phyloP scores from a whole-genome alignment of 1,140 invertebrate genomes.

The Triops cancriformis region DNA sequence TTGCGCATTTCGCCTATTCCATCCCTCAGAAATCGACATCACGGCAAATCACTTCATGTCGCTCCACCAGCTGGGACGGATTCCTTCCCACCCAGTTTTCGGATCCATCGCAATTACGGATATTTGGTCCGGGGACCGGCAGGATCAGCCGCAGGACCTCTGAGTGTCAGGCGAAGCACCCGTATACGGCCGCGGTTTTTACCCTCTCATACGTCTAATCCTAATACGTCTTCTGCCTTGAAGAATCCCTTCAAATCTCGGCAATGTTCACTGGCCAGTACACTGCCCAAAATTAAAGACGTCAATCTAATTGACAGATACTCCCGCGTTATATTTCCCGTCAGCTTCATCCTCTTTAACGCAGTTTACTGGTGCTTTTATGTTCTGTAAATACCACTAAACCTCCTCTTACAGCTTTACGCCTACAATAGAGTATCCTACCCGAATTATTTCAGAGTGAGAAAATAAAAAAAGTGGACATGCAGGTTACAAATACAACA shows the following conservation, averaged over 20 bases:
- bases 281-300: constrained; percentile 86
- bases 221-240: constrained; percentile 30
- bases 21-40: constrained; percentile 60
- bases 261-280: constrained; percentile 34
- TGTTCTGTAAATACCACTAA: constrained; percentile 44
- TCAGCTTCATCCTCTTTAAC: constrained; percentile 90
- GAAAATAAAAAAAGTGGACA: not conserved
- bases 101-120: constrained; percentile 51
- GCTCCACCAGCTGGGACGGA: constrained; percentile 31
- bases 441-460: not conserved
- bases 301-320: constrained; percentile 97
- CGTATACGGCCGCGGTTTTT: constrained; percentile 32
- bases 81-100: constrained; percentile 58
- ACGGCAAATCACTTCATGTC: constrained; percentile 31
- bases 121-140: constrained; percentile 30
- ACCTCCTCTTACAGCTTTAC: not conserved
- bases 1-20: constrained; percentile 71
- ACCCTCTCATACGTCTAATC: constrained; percentile 43
- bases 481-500: too few relatives aligned
- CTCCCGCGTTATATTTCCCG: constrained; percentile 85
- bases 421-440: not conserved
- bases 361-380: constrained; percentile 92
- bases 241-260: constrained; percentile 17
- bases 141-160: constrained; percentile 21
- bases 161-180: constrained; percentile 18